Conservation (phyloP, 2,797 vertebrate genomes). For the Gorsachius magnificus region DNA sequence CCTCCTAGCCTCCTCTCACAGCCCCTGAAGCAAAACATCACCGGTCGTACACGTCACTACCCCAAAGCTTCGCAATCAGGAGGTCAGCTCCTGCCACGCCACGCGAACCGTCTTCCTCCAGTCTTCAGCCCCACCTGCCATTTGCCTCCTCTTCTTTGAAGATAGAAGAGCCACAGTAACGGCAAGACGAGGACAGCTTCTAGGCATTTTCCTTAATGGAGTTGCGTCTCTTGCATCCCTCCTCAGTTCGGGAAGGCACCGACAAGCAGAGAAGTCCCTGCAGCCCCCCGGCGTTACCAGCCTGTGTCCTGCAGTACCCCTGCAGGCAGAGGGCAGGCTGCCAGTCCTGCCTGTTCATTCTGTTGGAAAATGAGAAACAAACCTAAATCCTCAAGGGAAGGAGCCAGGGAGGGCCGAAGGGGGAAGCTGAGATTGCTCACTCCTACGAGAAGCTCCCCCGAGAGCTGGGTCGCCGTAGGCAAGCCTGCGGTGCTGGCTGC, state of each 20-base stretch:
- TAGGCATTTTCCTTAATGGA: neutral
- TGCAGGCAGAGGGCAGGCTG: neutral
- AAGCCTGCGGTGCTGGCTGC: neutral
- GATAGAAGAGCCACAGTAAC: neutral
- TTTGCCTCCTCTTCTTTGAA: neutral
- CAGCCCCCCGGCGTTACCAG: neutral
- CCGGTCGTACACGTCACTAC: neutral
- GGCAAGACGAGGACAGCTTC: neutral
- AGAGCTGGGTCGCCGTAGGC: no score
- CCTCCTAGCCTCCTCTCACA: neutral
- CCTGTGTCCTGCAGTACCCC: neutral
- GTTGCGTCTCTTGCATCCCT: neutral
- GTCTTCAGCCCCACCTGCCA: neutral
- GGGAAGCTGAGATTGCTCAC: neutral
- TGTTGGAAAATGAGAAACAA: neutral
- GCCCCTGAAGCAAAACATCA: neutral
- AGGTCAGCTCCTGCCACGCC: neutral
- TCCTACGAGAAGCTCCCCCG: rapidly evolving
- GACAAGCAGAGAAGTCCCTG: neutral
- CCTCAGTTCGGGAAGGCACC: neutral
- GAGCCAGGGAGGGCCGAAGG: neutral
- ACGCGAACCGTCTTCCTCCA: rapidly evolving
- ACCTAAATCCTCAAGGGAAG: neutral
- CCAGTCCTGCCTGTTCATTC: neutral
- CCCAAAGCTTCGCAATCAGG: neutral